phyloP scores from a whole-genome alignment of 2,888 invertebrate genomes.

The Liopterus haemorrhoidalis region DNA sequence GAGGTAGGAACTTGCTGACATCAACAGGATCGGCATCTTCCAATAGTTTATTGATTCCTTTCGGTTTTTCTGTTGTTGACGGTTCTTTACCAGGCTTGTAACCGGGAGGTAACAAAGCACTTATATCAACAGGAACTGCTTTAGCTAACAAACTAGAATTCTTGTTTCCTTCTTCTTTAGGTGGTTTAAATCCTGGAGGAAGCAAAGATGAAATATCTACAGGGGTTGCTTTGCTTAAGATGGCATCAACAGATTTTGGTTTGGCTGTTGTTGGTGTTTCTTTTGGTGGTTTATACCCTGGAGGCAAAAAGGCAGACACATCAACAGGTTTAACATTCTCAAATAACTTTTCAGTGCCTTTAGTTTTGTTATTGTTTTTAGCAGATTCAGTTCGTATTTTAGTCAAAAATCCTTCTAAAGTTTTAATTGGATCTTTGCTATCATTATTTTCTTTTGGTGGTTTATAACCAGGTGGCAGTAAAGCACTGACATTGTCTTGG shows the following conservation, averaged over 20 bases:
- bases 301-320: conserved; percentile 55
- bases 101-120: conserved; percentile 45
- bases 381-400: conserved; percentile 26
- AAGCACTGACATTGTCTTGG: conserved; percentile 53
- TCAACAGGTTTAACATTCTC: conserved; percentile 49
- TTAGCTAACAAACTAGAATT: conserved; percentile 31
- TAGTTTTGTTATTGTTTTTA: conserved; percentile 19
- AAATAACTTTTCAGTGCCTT: conserved; percentile 44
- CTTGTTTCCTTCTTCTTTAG: conserved; percentile 24
- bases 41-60: conserved; percentile 22
- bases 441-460: conserved; percentile 29
- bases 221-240: conserved; percentile 36
- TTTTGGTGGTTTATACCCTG: conserved; percentile 57
- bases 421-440: conserved; percentile 30
- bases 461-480: conserved; percentile 62
- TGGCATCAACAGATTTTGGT: conserved; percentile 37
- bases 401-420: conserved; percentile 34
- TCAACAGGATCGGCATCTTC: conserved; percentile 42
- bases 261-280: conserved; percentile 40
- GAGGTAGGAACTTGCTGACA: conserved; percentile 59
- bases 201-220: conserved; percentile 55
- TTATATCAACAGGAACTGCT: conserved; percentile 38
- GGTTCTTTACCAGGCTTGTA: conserved; percentile 38
- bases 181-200: conserved; percentile 55
- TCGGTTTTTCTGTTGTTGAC: conserved; percentile 32